Conservation (phyloP, 2,888 invertebrate genomes). For the Melikaiella ostensackeni region DNA sequence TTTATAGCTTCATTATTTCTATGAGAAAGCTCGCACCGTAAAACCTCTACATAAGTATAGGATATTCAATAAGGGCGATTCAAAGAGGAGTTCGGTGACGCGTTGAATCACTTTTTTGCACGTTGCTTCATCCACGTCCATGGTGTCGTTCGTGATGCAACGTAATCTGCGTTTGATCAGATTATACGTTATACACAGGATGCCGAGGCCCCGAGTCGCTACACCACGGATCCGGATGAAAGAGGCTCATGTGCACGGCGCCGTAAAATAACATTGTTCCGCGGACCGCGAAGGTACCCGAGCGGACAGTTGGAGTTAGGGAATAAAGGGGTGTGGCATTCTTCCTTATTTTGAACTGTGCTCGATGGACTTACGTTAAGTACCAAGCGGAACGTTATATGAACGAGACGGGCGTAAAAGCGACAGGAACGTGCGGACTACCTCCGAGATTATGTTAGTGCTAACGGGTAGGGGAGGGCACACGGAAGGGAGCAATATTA, state of each 20-base stretch:
- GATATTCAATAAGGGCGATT: not conserved
- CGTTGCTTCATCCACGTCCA: slow-evolving; percentile 26
- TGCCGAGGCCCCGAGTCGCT: slow-evolving; percentile 53
- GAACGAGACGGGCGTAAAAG: slow-evolving; percentile 42
- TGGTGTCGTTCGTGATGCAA: slow-evolving; percentile 57
- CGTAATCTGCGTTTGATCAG: slow-evolving; percentile 76
- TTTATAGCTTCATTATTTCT: not conserved
- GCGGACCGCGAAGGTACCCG: slow-evolving; percentile 64
- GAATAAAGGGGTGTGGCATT: slow-evolving; percentile 51
- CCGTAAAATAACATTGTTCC: slow-evolving; percentile 77
- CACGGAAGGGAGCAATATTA: slow-evolving; percentile 64
- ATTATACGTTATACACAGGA: slow-evolving; percentile 73
- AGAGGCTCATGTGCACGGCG: slow-evolving; percentile 76
- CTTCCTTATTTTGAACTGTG: slow-evolving; percentile 66
- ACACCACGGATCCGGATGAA: slow-evolving; percentile 72
- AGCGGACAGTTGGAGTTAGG: slow-evolving; percentile 40
- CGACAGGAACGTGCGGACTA: slow-evolving; percentile 46
- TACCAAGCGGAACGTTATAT: slow-evolving; percentile 55
- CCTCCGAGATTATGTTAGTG: slow-evolving; percentile 66
- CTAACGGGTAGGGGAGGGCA: not conserved
- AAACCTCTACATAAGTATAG: not conserved
- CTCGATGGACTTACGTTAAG: slow-evolving; percentile 69
- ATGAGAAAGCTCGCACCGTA: not conserved
- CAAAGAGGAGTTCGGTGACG: slow-evolving; percentile 20
- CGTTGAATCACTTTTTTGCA: slow-evolving; percentile 47